Base-by-base conservation (phyloP, 2,888 invertebrate genomes). In the Theristus sp. region DNA sequence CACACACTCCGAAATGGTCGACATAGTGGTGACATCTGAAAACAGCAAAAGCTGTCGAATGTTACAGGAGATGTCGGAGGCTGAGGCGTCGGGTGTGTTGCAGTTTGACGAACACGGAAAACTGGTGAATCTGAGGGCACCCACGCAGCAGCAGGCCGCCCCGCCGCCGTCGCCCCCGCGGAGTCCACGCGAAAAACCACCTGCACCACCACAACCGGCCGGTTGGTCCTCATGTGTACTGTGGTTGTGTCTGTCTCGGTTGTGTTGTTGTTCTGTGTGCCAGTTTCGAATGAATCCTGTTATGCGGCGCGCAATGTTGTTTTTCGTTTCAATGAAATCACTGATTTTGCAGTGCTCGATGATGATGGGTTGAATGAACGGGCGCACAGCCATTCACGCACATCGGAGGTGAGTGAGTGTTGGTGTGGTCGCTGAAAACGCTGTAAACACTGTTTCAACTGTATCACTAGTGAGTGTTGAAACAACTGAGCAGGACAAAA, bases 31-130 rank as follows among this genome's bases (percentile, higher is more conserved):
- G n/a, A n/a, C n/a, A n/a, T n/a, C n/a, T n/a, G n/a, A 24, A 24
- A n/a, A 24, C 20, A 49, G 49, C n/a, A 49, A 24, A 49, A n/a
- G 24, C 13, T 6, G 49, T 38, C 38, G 6, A 49, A 49, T n/a
- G 49, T 49, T 49, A n/a, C 49, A 67, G 56, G 70, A 71, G 62
- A 61, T 70, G 61, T 52, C 64, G 27, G 62, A 67, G 47, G 70
- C 70, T 1, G 64, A 67, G 22, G 64, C 62, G 10, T 60, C 61
- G 27, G 70, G 69, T 22, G 53, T 57, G 24, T 22, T 61, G 24
- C 53, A 27, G 2, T 61, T 61, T 28, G 57, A 58, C 53, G 56
- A n/a, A 17, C 57, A 60, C 30, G 60, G 60, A 2, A 26, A 28
- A 27, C 22, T 54, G 6, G 54, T n/a, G 62, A 61, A 54, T 52